Conservation (phyloP, 2,888 invertebrate genomes). For the Tetragnatha montana region DNA sequence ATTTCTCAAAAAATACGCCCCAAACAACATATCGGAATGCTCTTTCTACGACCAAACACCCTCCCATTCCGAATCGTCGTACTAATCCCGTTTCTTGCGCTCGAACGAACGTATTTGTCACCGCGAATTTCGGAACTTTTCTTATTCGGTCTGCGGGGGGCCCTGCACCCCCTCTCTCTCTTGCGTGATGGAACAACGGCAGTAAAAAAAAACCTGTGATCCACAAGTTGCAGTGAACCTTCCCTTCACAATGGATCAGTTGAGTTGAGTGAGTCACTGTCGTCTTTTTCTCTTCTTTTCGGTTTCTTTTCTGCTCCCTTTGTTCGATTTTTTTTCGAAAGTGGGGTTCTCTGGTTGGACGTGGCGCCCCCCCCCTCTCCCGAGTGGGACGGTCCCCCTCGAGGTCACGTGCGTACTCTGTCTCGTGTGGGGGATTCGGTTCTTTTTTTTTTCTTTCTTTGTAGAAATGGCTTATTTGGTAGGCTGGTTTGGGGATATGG, state of each 20-base stretch:
- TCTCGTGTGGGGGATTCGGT: constrained; percentile 10
- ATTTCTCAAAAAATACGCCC: no score
- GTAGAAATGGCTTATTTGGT: no score
- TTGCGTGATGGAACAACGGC: background rate
- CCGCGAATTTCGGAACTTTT: constrained; percentile 23
- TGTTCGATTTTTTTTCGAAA: background rate
- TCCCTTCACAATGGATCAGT: constrained; percentile 18
- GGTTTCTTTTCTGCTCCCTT: constrained; percentile 6
- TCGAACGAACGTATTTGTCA: constrained; percentile 54
- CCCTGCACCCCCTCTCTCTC: constrained; percentile 8
- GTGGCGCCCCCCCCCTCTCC: background rate
- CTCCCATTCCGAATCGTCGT: constrained; percentile 1
- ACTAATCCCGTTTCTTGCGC: constrained; percentile 50
- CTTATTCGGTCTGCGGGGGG: background rate
- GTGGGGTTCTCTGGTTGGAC: background rate
- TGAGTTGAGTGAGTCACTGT: constrained; percentile 44
- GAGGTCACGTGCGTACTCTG: constrained; percentile 43
- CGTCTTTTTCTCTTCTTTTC: constrained; percentile 7
- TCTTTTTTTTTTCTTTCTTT: no score
- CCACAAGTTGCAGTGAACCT: constrained; percentile 50
- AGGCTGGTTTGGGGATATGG: no score
- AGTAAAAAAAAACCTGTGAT: constrained; percentile 23
- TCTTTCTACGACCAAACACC: no score
- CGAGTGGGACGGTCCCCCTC: background rate
- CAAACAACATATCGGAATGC: no score